These are phyloP conservation scores for Phyllopteryx taeniolatus DNA, from an alignment of 2,113 vertebrate species.

Conservation along the genomic window DNA sequence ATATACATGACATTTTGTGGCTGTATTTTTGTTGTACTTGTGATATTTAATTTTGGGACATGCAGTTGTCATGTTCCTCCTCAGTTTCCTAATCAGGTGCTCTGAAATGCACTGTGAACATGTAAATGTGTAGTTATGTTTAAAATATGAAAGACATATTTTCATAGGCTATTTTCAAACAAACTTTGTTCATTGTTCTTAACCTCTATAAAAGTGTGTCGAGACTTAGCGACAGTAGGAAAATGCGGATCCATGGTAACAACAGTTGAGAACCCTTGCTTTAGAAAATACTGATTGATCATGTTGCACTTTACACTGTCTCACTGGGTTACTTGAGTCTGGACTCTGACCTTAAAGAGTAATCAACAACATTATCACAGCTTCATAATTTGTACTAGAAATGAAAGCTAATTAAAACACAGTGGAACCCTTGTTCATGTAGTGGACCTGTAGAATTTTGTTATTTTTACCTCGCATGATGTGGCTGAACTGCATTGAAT, in stretches of 20 bases:
- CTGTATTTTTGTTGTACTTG: no score
- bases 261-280: neutral
- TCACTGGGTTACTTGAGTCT: conserved; percentile 7
- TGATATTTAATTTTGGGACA: neutral
- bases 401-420: neutral
- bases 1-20: no score
- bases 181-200: neutral
- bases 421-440: neutral
- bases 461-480: neutral
- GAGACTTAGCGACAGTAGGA: neutral
- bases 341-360: conserved; percentile 38
- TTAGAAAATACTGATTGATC: conserved; percentile 32
- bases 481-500: neutral
- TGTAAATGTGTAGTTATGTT: neutral
- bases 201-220: neutral
- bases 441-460: neutral
- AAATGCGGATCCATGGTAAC: neutral
- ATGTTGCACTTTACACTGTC: conserved; percentile 49
- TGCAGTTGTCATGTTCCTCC: neutral
- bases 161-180: neutral
- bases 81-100: neutral
- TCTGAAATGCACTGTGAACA: neutral
- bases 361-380: neutral
- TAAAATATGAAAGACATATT: neutral
- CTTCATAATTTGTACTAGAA: neutral